phyloP scores from a whole-genome alignment of 1,140 invertebrate genomes.

The Araneus ventricosus region DNA sequence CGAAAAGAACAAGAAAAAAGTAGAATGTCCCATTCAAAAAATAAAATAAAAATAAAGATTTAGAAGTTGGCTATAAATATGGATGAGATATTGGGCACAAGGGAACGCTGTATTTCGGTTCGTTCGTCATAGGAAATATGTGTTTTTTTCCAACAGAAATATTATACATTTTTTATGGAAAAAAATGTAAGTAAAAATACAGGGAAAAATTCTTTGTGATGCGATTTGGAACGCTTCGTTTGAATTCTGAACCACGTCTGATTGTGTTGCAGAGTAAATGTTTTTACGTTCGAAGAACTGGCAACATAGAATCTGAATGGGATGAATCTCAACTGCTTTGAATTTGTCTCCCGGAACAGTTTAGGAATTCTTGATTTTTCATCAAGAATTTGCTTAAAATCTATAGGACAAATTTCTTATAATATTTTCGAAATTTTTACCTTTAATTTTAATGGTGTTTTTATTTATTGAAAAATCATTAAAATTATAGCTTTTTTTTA shows the following conservation, averaged over 20 bases:
- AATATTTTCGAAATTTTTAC: too few species aligned
- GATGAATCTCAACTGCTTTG: not conserved
- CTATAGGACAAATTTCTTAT: too few species aligned
- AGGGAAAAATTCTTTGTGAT: not conserved
- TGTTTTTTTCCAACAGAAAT: not conserved
- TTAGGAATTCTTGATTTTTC: too few species aligned
- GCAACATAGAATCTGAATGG: not conserved
- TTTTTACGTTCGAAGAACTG: constrained; percentile 12
- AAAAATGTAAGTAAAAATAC: not conserved
- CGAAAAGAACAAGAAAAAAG: not conserved
- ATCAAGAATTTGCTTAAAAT: too few species aligned
- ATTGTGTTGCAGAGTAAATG: constrained; percentile 29
- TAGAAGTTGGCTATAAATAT: constrained; percentile 59
- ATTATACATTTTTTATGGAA: not conserved
- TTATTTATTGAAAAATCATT: too few species aligned
- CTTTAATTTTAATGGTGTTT: too few species aligned
- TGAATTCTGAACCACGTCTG: constrained; percentile 34
- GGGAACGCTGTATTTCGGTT: constrained; percentile 29
- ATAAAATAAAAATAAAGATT: not conserved
- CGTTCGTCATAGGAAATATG: not conserved
- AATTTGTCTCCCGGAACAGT: not conserved
- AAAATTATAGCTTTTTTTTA: too few species aligned
- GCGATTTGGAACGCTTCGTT: constrained; percentile 55
- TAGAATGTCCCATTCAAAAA: not conserved
- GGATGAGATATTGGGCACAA: constrained; percentile 47